These are phyloP conservation scores for Lacerta viridis DNA, from an alignment of 2,797 vertebrate genomes.

Conservation along the genomic window DNA sequence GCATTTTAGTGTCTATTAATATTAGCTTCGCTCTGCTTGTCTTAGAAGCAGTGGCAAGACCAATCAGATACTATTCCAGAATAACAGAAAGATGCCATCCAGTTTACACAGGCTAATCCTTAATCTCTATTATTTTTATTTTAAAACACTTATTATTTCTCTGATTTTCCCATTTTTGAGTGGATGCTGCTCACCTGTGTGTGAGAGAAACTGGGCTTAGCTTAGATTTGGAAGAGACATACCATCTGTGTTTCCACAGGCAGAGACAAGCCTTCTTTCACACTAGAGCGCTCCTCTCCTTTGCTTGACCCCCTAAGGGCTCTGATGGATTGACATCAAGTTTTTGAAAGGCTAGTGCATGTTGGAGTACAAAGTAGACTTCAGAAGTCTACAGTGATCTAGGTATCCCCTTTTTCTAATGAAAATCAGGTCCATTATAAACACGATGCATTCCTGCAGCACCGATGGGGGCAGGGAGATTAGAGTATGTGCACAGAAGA, in stretches of 20 bases:
- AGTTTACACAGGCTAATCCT: not conserved
- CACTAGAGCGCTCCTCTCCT: not conserved
- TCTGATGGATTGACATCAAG: not conserved
- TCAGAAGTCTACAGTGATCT: constrained; percentile 9
- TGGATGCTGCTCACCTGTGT: not conserved
- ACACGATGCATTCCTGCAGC: not conserved
- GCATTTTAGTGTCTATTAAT: constrained; percentile 5
- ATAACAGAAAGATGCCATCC: not conserved
- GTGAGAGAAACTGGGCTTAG: not conserved
- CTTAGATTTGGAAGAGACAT: not conserved
- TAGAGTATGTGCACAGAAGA: constrained; percentile 1
- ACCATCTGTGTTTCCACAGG: not conserved
- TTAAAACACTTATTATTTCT: not conserved
- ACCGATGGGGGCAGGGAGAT: not conserved
- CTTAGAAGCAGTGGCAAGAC: not conserved
- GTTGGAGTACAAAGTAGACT: not conserved
- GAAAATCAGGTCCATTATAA: constrained; percentile 13
- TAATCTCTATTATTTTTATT: not conserved
- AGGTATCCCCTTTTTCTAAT: not conserved
- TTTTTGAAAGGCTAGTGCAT: not conserved
- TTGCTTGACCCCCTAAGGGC: constrained; percentile 7
- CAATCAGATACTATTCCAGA: not conserved
- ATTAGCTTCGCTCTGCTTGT: not conserved
- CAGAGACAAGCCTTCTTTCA: constrained; percentile 8
- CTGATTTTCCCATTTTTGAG: not conserved